A percentile compares a stretch with the other conserved stretches of the same genome.
Evolutionary conservation across 1,140 invertebrate species (phyloP).

Genomic region (Drosophila carrolli): DNA sequence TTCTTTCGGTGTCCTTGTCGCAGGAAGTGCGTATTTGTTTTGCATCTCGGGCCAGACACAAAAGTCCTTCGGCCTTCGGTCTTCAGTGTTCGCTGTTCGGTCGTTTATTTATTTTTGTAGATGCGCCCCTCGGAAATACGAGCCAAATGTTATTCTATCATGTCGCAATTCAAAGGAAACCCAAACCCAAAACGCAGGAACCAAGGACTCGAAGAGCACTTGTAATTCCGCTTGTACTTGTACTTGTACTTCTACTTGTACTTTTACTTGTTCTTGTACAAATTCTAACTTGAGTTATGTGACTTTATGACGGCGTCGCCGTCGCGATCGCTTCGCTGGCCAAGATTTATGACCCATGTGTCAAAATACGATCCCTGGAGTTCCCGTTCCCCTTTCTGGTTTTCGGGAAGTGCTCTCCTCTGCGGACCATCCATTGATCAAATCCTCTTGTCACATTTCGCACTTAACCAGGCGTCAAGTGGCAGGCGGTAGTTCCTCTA

Average conservation of each 20-base stretch:
- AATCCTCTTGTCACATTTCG: constrained; percentile 62
- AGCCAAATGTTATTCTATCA: constrained; percentile 80
- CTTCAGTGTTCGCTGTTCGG: constrained; percentile 1
- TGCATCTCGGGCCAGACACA: constrained; percentile 49
- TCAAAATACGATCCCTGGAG: constrained; percentile 66
- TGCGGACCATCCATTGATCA: constrained; percentile 17
- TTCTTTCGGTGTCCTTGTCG: constrained; percentile 55
- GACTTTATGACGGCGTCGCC: constrained; percentile 68
- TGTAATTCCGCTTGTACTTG: constrained; percentile 40
- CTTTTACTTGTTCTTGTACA: constrained; percentile 7
- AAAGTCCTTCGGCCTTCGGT: constrained; percentile 29
- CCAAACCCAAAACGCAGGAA: constrained; percentile 18
- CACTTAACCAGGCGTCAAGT: constrained; percentile 77
- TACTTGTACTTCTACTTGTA: constrained; percentile 20
- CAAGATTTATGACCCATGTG: constrained; percentile 77
- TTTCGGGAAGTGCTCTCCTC: background rate
- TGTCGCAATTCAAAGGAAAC: constrained; percentile 78
- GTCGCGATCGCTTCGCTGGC: constrained; percentile 34
- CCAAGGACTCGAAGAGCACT: constrained; percentile 44
- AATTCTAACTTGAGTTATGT: constrained; percentile 58
- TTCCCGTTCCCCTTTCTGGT: background rate
- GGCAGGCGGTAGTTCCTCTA: constrained; percentile 15
- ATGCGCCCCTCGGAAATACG: constrained; percentile 64
- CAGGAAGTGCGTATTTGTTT: constrained; percentile 81
- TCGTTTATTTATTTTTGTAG: constrained; percentile 74